Evolutionary conservation across 1,140 invertebrate species (phyloP), one percentile per base, ranked within the genome.

Genomic region (Tenebrio molitor): DNA sequence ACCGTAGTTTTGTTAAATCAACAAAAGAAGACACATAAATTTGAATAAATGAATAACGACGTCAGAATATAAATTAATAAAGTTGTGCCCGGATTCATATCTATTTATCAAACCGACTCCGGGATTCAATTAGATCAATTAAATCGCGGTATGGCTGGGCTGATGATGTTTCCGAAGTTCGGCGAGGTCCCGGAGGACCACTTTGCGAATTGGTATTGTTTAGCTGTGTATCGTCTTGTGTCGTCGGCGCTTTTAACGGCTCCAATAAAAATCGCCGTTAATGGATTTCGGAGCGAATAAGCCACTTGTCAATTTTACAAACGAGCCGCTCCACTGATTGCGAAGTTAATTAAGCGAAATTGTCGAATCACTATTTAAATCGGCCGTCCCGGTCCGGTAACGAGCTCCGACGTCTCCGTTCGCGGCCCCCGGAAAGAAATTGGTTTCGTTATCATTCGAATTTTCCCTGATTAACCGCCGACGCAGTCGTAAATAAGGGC

Each of bases 41-140:
- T 39, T 39, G 36, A 39, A 39, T 39, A 39, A 39, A 39, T 39
- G 36, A 39, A 39, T 29, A 23, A 58, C 25, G 12, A 10, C 16
- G 19, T 14, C 10, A n/a, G 50, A 25, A 25, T 14, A 33, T 53
- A 58, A 58, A 58, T 58, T 58, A 58, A 58, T 58, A 58, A 58
- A 58, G 50, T 58, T 58, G 50, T 23, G 14, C 21, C 15, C 10
- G 50, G 23, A 58, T 58, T 58, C 29, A 58, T 58, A 58, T 58
- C 50, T 58, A 58, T 58, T 58, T 58, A 58, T 58, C 50, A 58
- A 58, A 58, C 50, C 50, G 23, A 34, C 21, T 10, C 12, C 15
- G 50, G 21, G 50, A 58, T 58, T 58, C 50, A 58, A 58, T 58
- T 58, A 58, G 29, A 58, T 58, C 50, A 58, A 58, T 58, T 58